Conservation (phyloP, 1,140 invertebrate species). For the Dinoponera quadriceps region DNA sequence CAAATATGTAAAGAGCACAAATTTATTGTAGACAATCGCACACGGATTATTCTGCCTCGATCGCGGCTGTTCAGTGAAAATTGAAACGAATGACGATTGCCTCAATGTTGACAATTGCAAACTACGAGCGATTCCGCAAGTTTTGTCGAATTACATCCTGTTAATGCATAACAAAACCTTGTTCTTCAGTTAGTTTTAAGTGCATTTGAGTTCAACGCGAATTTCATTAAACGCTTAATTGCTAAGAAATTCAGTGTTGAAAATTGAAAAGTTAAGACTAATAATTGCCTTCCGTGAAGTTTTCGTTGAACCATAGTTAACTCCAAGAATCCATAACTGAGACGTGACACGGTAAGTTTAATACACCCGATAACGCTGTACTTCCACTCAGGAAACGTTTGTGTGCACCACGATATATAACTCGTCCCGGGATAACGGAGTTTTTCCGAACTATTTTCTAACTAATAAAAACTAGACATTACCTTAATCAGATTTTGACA, state of each 20-base stretch:
- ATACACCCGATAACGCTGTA: slow-evolving; percentile 28
- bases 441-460: not conserved
- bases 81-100: not conserved
- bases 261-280: slow-evolving; percentile 57
- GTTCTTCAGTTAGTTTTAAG: slow-evolving; percentile 36
- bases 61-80: not conserved
- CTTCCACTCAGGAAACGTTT: slow-evolving; percentile 23
- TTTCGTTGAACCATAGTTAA: slow-evolving; percentile 43
- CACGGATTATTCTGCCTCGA: not conserved
- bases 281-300: slow-evolving; percentile 54
- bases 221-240: slow-evolving; percentile 46
- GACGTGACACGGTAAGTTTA: slow-evolving; percentile 37
- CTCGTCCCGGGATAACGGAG: not conserved
- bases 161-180: slow-evolving; percentile 13
- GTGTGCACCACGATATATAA: not conserved
- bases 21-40: slow-evolving; percentile 14
- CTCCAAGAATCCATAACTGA: slow-evolving; percentile 49
- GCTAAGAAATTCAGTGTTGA: slow-evolving; percentile 43
- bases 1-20: slow-evolving; percentile 10
- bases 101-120: not conserved
- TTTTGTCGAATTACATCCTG: not conserved
- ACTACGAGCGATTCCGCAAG: not conserved
- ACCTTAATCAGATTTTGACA: no score
- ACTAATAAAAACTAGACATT: no score
- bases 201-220: slow-evolving; percentile 39